Conservation (phyloP, 2,113 vertebrate genomes). For the Eptesicus fuscus region DNA sequence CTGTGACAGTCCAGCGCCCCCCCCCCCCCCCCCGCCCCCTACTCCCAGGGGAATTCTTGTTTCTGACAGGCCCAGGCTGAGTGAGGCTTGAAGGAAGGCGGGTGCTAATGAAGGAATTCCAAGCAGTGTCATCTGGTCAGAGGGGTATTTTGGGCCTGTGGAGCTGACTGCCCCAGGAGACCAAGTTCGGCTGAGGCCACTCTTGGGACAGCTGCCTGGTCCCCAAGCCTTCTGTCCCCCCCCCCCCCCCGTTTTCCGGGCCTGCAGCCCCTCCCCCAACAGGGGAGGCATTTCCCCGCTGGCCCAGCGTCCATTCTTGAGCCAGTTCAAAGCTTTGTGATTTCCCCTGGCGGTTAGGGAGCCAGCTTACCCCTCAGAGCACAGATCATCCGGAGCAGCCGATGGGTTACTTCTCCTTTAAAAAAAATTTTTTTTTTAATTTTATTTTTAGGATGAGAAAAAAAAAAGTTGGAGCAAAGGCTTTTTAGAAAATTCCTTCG, state of each 20-base stretch:
- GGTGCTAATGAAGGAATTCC: not conserved
- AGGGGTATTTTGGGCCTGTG: not conserved
- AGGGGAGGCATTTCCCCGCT: not conserved
- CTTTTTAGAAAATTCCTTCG: constrained; percentile 69
- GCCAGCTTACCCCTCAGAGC: constrained; percentile 48
- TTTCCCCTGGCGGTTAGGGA: not conserved
- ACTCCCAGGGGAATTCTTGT: not conserved
- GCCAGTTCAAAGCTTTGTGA: not conserved
- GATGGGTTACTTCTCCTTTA: constrained; percentile 72
- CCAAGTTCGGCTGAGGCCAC: not conserved
- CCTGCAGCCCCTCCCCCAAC: not conserved
- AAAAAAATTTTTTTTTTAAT: constrained; percentile 27
- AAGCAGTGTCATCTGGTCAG: not conserved
- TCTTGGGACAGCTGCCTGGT: not conserved
- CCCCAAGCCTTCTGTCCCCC: not conserved
- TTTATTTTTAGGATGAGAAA: constrained; percentile 77
- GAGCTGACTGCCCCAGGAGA: not conserved
- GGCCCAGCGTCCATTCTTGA: not conserved
- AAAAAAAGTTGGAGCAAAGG: constrained; percentile 70
- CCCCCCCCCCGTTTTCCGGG: not conserved
- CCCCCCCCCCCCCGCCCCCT: no score
- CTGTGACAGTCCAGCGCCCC: rapidly evolving
- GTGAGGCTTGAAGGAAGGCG: not conserved
- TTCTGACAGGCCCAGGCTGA: not conserved
- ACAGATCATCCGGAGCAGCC: constrained; percentile 60